Conservation (phyloP, 2,888 invertebrate genomes). For the Mythimna ferrago region DNA sequence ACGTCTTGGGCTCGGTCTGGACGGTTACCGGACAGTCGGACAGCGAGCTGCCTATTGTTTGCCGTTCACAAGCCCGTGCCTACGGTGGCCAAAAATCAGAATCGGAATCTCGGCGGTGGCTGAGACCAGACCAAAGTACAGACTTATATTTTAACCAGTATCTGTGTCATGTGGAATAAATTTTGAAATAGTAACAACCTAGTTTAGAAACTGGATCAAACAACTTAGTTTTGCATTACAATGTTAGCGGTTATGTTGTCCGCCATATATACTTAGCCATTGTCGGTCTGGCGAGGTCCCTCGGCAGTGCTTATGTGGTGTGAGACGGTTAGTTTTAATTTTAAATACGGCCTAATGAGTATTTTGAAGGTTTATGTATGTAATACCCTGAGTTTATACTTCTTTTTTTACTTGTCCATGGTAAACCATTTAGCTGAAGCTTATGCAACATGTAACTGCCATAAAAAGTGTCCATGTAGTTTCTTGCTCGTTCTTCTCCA, state of each 20-base stretch:
- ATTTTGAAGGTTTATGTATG: background rate
- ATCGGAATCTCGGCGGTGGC: no score
- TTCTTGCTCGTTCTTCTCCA: no score
- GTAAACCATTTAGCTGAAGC: background rate
- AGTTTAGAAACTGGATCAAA: conserved; percentile 44
- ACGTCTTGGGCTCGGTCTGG: no score
- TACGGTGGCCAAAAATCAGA: no score
- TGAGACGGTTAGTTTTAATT: background rate
- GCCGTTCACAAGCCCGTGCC: no score
- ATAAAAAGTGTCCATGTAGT: no score
- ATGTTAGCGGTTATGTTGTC: conserved; percentile 32
- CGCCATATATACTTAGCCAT: conserved; percentile 17
- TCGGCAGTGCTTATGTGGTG: conserved; percentile 2
- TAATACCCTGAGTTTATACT: no score
- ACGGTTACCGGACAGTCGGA: no score
- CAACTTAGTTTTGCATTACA: conserved; percentile 52
- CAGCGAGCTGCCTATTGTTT: no score
- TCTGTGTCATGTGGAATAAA: conserved; percentile 33
- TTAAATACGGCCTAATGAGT: conserved; percentile 1
- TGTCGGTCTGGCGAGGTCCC: conserved; percentile 13
- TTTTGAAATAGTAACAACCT: conserved; percentile 39
- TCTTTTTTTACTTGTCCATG: background rate
- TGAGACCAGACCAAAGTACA: background rate
- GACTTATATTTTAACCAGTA: conserved; percentile 35
- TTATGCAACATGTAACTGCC: background rate